Evolutionary conservation across 2,113 vertebrate genomes (phyloP), one percentile per base, ranked within the genome.

Genomic region (Phoenicopterus ruber): DNA sequence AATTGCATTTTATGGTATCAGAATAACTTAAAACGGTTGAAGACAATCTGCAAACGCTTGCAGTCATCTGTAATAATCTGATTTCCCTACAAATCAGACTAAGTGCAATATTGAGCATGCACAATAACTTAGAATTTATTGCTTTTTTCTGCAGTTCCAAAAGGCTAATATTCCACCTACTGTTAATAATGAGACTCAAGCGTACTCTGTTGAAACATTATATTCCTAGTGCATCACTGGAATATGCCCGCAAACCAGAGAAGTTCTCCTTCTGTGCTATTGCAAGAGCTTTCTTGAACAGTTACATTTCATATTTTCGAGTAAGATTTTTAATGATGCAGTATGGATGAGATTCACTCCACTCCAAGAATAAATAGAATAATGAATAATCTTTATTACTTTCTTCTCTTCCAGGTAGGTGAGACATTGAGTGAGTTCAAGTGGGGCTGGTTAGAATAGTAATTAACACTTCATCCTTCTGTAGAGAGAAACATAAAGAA

Each of bases 401-500:
- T 50, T 42, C 46, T 95, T 93, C 40, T 65, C 24, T 73, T 95
- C 77, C 72, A 55, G 86, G 17, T 57, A 70, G 69, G 9, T 58
- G 49, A 88, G 67, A 62, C 55, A 54, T 5, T 54, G 44, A 84
- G 32, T 78, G 74, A 81, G 44, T 76, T 79, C 69, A 87, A 79
- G 73, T 80, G n/a, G 22, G 24, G 11, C 46, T 90, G 66, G 47
- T 66, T 94, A 82, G 42, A 83, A 63, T 55, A 84, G 42, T 86
- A 94, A 95, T 93, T 95, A 96, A 92, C 57, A 62, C 71, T 92
- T 92, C 42, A 86, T 88, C 63, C 32, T 92, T 94, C 72, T 95
- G 55, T 59, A 42, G 59, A 91, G 25, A 63, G 58, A 86, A 90
- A 67, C 36, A 65, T 90, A 70, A 72, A 88, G 80, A 88, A 49